These are phyloP conservation scores for Megaceryle maxima DNA, from an alignment of 2,113 vertebrate species.

Conservation along the genomic window DNA sequence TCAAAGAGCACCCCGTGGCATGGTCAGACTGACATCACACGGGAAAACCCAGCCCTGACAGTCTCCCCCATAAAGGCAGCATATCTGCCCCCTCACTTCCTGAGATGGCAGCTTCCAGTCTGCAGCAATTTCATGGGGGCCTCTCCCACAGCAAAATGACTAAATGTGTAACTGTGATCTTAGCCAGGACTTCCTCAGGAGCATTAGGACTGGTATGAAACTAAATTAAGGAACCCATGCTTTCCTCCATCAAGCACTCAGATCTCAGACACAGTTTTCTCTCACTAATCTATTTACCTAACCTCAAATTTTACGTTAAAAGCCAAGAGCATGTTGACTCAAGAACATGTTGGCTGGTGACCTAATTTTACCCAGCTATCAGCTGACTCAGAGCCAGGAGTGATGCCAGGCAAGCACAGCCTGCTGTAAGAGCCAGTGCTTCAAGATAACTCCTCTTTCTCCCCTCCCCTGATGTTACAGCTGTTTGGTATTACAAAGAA, in stretches of 20 bases:
- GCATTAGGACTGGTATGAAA: not conserved
- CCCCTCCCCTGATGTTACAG: not conserved
- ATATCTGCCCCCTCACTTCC: not conserved
- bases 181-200: not conserved
- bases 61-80: not conserved
- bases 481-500: not conserved
- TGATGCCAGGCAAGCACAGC: not conserved
- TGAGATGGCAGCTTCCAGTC: not conserved
- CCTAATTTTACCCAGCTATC: slow-evolving; percentile 29
- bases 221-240: not conserved
- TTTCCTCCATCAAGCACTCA: not conserved
- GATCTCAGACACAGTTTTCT: not conserved
- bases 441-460: not conserved
- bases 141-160: not conserved
- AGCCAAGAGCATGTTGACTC: slow-evolving; percentile 9
- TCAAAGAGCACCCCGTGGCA: rapidly evolving
- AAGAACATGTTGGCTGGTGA: slow-evolving; percentile 8
- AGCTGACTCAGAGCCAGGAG: not conserved
- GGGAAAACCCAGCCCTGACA: not conserved
- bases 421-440: not conserved
- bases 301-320: not conserved
- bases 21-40: too few relatives aligned
- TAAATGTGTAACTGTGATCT: not conserved
- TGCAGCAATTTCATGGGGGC: not conserved
- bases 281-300: slow-evolving; percentile 9